Percentiles rank a stretch among this genome's conserved stretches.
phyloP scores from a whole-genome alignment of 2,797 vertebrate genomes.

The Acanthurus lineatus region DNA sequence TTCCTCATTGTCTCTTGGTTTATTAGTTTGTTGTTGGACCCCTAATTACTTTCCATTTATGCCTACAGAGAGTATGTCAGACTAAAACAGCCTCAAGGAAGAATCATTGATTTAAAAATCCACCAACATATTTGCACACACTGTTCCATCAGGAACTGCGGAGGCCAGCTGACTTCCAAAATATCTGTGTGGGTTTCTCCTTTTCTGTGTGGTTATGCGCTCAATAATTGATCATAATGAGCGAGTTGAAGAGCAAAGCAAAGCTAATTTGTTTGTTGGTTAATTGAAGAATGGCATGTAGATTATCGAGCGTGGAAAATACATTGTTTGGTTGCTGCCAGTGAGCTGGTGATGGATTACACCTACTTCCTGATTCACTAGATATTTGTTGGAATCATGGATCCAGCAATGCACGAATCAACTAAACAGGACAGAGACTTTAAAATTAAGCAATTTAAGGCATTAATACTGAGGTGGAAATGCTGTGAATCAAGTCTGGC shows the following conservation, averaged over 20 bases:
- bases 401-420: constrained; percentile 36
- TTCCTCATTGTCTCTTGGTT: constrained; percentile 55
- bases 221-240: constrained; percentile 54
- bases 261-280: constrained; percentile 63
- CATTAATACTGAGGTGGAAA: constrained; percentile 38
- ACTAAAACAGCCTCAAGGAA: constrained; percentile 63
- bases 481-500: constrained; percentile 37
- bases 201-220: constrained; percentile 42
- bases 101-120: constrained; percentile 63
- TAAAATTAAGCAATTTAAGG: constrained; percentile 6
- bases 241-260: constrained; percentile 47
- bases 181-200: constrained; percentile 36
- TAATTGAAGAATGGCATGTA: constrained; percentile 54
- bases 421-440: constrained; percentile 29
- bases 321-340: constrained; percentile 50
- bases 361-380: constrained; percentile 23
- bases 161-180: constrained; percentile 50
- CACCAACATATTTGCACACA: constrained; percentile 55
- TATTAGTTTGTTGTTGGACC: constrained; percentile 60
- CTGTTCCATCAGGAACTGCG: constrained; percentile 34
- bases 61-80: constrained; percentile 53
- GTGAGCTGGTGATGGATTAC: constrained; percentile 45
- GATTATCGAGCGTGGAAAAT: constrained; percentile 48
- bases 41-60: constrained; percentile 68
- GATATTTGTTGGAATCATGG: constrained; percentile 50